A percentile compares a stretch with the other conserved stretches of the same genome.
phyloP scores from a whole-genome alignment of 2,113 vertebrate genomes.

The Brienomyrus longianalis region DNA sequence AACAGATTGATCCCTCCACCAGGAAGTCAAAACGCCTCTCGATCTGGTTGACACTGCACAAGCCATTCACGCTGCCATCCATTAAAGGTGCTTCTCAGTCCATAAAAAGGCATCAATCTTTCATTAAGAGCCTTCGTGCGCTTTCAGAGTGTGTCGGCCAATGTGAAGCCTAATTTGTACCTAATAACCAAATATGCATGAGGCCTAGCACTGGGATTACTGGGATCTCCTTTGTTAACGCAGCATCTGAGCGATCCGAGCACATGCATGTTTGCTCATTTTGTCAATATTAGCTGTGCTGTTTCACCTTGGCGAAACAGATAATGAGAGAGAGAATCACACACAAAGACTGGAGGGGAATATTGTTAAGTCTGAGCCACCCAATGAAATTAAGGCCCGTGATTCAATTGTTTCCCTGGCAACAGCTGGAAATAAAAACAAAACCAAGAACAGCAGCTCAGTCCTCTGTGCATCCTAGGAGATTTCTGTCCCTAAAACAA shows the following conservation, averaged over 20 bases:
- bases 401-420: neutral
- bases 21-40: neutral
- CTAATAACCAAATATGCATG: neutral
- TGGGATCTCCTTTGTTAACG: neutral
- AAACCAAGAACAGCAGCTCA: conserved; percentile 68
- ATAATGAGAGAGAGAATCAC: neutral
- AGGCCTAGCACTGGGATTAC: neutral
- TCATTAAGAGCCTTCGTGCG: neutral
- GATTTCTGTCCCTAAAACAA: conserved; percentile 70
- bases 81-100: neutral
- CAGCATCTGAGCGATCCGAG: neutral
- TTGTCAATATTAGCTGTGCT: neutral
- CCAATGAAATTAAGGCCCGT: neutral
- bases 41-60: neutral
- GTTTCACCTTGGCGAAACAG: neutral
- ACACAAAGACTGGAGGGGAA: neutral
- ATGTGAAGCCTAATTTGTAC: neutral
- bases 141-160: neutral
- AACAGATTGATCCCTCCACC: neutral
- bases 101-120: neutral
- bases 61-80: neutral
- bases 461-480: conserved; percentile 72
- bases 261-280: neutral
- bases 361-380: neutral
- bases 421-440: conserved; percentile 38